phyloP scores from a whole-genome alignment of 2,888 invertebrate genomes.

The Hypselothyrea guttata region DNA sequence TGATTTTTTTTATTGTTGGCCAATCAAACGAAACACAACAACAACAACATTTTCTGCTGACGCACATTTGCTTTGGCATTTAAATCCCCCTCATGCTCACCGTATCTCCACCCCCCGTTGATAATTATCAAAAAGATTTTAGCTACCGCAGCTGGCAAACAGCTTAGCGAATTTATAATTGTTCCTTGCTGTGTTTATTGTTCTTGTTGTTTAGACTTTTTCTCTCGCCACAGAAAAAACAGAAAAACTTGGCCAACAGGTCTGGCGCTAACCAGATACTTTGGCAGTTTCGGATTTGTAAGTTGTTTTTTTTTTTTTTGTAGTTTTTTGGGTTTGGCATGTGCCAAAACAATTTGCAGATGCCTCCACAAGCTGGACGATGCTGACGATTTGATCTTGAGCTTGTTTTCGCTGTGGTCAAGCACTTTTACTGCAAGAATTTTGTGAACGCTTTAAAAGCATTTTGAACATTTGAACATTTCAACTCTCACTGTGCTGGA shows the following conservation, averaged over 20 bases:
- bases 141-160: conserved; percentile 44
- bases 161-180: conserved; percentile 63
- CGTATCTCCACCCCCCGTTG: not conserved
- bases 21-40: conserved; percentile 46
- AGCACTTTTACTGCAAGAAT: conserved; percentile 70
- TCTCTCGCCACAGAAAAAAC: not conserved
- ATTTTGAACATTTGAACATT: conserved; percentile 29
- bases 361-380: conserved; percentile 15
- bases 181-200: conserved; percentile 22
- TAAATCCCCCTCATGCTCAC: conserved; percentile 11
- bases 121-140: conserved; percentile 47
- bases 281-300: conserved; percentile 2
- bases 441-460: conserved; percentile 29
- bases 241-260: conserved; percentile 39
- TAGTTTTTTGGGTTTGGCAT: conserved; percentile 44
- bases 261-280: conserved; percentile 36
- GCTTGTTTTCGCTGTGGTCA: conserved; percentile 23
- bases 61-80: conserved; percentile 45
- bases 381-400: conserved; percentile 41
- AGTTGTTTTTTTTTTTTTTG: no score
- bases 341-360: conserved; percentile 66
- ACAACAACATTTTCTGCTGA: conserved; percentile 53
- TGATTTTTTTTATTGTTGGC: conserved; percentile 42
- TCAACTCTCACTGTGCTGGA: conserved; percentile 64
- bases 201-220: conserved; percentile 16